A percentile compares a stretch with the other conserved stretches of the same genome.
These are phyloP conservation scores for Marronus borbonicus DNA, from an alignment of 2,888 invertebrate genomes.

Conservation along the genomic window DNA sequence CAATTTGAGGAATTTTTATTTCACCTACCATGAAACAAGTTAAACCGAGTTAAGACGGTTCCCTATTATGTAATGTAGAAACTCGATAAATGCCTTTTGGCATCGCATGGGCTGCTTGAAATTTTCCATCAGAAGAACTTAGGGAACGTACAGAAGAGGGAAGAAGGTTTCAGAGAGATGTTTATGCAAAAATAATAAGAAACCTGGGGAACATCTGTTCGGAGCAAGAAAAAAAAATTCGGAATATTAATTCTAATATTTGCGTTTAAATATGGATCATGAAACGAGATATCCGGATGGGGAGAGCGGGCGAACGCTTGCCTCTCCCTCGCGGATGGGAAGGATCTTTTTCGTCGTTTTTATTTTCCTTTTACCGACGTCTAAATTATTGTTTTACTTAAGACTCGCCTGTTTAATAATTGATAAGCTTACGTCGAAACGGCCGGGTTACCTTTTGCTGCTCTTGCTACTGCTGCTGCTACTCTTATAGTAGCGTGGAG, in stretches of 20 bases:
- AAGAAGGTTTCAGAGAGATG: constrained; percentile 31
- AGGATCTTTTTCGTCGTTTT: constrained; percentile 60
- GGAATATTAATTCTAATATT: constrained; percentile 67
- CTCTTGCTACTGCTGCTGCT: background rate
- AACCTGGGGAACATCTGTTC: constrained; percentile 64
- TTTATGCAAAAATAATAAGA: constrained; percentile 60
- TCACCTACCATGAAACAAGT: no score
- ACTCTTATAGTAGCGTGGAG: background rate
- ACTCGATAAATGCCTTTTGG: background rate
- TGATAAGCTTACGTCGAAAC: constrained; percentile 66
- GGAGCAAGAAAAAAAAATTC: constrained; percentile 61
- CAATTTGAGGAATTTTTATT: no score
- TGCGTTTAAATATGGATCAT: constrained; percentile 63
- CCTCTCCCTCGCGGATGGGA: constrained; percentile 22
- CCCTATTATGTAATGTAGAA: no score
- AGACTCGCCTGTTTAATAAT: constrained; percentile 69
- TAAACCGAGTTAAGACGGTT: no score
- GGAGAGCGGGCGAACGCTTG: constrained; percentile 55
- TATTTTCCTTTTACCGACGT: constrained; percentile 68
- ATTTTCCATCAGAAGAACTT: background rate
- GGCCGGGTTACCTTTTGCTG: constrained; percentile 14
- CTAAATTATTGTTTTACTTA: constrained; percentile 70
- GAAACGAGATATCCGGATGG: constrained; percentile 57
- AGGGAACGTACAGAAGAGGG: background rate
- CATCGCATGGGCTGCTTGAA: background rate